Evolutionary conservation across 1,140 invertebrate genomes (phyloP).

Genomic region (Polyergus mexicanus): DNA sequence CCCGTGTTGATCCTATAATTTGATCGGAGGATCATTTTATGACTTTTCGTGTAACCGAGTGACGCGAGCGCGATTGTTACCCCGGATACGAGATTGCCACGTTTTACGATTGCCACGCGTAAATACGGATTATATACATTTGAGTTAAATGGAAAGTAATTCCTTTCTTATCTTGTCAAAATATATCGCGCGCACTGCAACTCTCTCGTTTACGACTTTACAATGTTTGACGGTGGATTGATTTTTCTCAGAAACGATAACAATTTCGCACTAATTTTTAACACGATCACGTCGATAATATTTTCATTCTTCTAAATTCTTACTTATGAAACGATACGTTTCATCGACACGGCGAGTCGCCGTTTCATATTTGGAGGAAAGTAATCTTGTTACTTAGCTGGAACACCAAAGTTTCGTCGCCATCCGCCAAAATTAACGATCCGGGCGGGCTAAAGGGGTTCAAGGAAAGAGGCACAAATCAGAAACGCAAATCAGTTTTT

Average conservation of each 20-base stretch:
- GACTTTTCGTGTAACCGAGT: constrained; percentile 62
- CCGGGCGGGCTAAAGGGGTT: not conserved
- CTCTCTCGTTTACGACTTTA: not conserved
- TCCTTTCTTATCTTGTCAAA: constrained; percentile 26
- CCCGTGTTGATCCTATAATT: constrained; percentile 64
- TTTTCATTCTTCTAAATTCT: not conserved
- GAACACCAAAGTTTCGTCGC: not conserved
- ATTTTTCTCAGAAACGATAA: not conserved
- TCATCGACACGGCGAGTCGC: not conserved
- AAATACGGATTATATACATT: constrained; percentile 63
- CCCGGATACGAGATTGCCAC: constrained; percentile 71
- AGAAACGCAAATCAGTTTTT: constrained; percentile 66
- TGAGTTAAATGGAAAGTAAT: constrained; percentile 52
- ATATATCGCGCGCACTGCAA: not conserved
- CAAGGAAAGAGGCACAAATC: constrained; percentile 29
- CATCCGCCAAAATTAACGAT: constrained; percentile 14
- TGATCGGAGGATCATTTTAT: constrained; percentile 66
- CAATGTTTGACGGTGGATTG: not conserved
- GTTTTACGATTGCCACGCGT: constrained; percentile 67
- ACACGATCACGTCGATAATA: too few species aligned
- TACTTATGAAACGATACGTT: not conserved
- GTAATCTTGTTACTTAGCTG: not conserved
- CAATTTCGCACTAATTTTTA: not conserved
- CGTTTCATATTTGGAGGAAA: not conserved
- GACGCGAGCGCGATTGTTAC: constrained; percentile 68